phyloP scores from a whole-genome alignment of 2,888 invertebrate species.

The Synanthedon formicaeformis region DNA sequence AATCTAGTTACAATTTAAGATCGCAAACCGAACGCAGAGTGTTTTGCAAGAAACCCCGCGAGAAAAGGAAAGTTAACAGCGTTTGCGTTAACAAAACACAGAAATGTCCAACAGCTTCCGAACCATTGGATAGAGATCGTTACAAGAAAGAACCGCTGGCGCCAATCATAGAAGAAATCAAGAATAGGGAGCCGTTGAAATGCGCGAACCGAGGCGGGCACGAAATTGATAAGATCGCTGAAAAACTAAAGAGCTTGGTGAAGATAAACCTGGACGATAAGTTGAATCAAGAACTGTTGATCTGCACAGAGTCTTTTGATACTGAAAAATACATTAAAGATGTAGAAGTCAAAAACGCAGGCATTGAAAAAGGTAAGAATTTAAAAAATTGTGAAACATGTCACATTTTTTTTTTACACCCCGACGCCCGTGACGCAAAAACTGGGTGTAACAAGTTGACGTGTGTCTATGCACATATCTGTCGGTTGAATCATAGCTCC shows the following conservation, averaged over 20 bases:
- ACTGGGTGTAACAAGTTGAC: too few species aligned
- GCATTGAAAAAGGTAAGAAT: slow-evolving; percentile 17
- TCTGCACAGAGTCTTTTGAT: slow-evolving; percentile 48
- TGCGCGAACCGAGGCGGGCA: slow-evolving; percentile 25
- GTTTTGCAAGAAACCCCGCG: slow-evolving; percentile 29
- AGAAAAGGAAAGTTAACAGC: slow-evolving; percentile 15
- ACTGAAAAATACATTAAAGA: slow-evolving; percentile 18
- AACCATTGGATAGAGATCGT: slow-evolving; percentile 14
- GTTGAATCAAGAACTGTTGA: slow-evolving; percentile 40
- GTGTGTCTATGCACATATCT: too few species aligned
- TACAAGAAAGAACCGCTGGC: slow-evolving; percentile 37
- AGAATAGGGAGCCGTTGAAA: slow-evolving; percentile 39
- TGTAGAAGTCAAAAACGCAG: slow-evolving; percentile 5
- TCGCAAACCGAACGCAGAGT: slow-evolving; percentile 45
- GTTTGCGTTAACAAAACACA: slow-evolving; percentile 10
- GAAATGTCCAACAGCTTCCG: slow-evolving; percentile 11
- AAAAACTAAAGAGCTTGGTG: slow-evolving; percentile 50
- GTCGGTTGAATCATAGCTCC: too few species aligned
- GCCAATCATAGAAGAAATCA: slow-evolving; percentile 56
- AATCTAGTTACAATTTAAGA: slow-evolving; percentile 43
- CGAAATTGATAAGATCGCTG: slow-evolving; percentile 62
- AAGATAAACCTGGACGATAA: slow-evolving; percentile 30
- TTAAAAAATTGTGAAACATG: too few species aligned
- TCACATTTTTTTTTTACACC: too few species aligned
- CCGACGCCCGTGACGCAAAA: too few species aligned